Evolutionary conservation across 2,113 vertebrate species (phyloP).

Genomic region (Gallinago media): DNA sequence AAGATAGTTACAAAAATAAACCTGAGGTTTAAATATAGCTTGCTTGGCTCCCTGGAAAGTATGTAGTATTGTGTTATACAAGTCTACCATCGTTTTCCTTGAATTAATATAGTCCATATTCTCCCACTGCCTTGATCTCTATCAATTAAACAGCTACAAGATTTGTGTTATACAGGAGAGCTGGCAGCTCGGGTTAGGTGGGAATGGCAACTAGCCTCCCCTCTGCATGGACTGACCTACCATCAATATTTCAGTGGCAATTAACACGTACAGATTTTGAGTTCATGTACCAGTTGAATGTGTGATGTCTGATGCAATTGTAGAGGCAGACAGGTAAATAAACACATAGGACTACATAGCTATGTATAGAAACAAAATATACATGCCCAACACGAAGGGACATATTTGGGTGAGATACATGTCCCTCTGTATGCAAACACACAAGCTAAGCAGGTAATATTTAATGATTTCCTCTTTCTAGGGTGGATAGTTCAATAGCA

Average conservation of each 20-base stretch:
- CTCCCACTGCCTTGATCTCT: constrained; percentile 20
- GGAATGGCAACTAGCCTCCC: background rate
- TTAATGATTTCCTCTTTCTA: constrained; percentile 48
- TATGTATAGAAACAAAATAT: background rate
- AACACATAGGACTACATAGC: background rate
- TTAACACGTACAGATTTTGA: constrained; percentile 5
- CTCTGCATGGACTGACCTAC: background rate
- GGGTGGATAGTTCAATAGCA: constrained; percentile 63
- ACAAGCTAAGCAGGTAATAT: background rate
- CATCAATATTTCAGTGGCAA: background rate
- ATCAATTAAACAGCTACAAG: constrained; percentile 18
- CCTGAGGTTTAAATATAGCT: constrained; percentile 75
- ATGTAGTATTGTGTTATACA: constrained; percentile 76
- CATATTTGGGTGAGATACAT: background rate
- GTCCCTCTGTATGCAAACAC: background rate
- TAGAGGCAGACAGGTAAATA: background rate
- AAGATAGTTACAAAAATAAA: constrained; percentile 77
- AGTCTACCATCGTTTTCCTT: constrained; percentile 73
- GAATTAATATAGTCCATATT: constrained; percentile 46
- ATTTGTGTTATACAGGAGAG: constrained; percentile 6
- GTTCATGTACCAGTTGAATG: constrained; percentile 49
- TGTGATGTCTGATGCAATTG: background rate
- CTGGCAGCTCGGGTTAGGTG: constrained; percentile 16
- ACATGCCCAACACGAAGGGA: background rate
- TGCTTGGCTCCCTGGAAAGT: constrained; percentile 66